phyloP scores from a whole-genome alignment of 2,888 invertebrate species.

The Hypomecis punctinalis region DNA sequence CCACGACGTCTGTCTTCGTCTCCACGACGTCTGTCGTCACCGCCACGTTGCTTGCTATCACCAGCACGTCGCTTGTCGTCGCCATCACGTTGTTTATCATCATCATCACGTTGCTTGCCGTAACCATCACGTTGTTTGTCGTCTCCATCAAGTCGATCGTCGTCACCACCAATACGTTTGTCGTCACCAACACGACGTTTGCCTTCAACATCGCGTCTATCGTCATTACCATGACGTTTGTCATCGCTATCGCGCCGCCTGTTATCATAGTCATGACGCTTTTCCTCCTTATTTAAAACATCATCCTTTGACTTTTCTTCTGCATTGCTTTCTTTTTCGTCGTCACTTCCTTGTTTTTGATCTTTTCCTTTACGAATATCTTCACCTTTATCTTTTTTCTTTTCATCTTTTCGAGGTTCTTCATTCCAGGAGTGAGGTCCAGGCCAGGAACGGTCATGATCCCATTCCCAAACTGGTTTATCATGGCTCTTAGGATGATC shows the following conservation, averaged over 20 bases:
- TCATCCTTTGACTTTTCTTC: no score
- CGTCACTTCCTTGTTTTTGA: not conserved
- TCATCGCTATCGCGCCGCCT: no score
- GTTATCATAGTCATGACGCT: no score
- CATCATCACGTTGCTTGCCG: no score
- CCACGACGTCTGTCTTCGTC: no score
- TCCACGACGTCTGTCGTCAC: no score
- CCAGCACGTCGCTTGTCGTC: no score
- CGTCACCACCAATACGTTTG: not conserved
- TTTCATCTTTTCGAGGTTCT: conserved; percentile 8
- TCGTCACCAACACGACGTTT: conserved; percentile 2
- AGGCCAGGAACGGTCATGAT: conserved; percentile 13
- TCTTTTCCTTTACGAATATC: not conserved
- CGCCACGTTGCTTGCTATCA: no score
- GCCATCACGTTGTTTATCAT: not conserved
- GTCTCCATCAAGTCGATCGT: no score
- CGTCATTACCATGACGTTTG: not conserved
- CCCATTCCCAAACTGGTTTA: conserved; percentile 24
- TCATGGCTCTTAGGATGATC: conserved; percentile 4
- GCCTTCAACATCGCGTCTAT: not conserved
- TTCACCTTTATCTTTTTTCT: conserved; percentile 1
- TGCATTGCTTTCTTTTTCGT: not conserved
- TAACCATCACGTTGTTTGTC: no score
- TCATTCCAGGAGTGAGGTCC: conserved; percentile 20
- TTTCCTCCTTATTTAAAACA: no score